Evolutionary conservation across 1,140 invertebrate species (phyloP).

Genomic region (Pogonognathellus flavescens): DNA sequence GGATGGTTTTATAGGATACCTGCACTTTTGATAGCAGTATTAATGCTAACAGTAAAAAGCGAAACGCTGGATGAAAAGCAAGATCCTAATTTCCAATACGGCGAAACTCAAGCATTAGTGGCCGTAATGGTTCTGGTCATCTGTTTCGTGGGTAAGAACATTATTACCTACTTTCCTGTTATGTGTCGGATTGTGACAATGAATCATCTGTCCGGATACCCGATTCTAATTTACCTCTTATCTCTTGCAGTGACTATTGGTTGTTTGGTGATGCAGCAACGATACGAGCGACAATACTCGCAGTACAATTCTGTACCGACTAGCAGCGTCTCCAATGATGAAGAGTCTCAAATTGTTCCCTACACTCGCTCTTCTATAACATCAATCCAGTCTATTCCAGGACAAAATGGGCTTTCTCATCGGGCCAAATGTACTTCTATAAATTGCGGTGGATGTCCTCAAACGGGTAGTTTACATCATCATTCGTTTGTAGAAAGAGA

Average conservation of each 20-base stretch:
- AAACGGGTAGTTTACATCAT: conserved; percentile 14
- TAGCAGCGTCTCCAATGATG: neutral
- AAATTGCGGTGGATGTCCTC: conserved; percentile 42
- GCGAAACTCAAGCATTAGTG: conserved; percentile 79
- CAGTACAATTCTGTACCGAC: conserved; percentile 69
- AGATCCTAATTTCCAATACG: conserved; percentile 87
- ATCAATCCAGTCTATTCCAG: neutral
- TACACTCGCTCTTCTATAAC: neutral
- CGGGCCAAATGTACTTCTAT: conserved; percentile 27
- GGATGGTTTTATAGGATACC: conserved; percentile 72
- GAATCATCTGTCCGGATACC: neutral
- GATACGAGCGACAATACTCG: conserved; percentile 75
- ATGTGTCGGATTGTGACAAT: conserved; percentile 22
- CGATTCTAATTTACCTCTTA: conserved; percentile 40
- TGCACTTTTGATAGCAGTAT: conserved; percentile 72
- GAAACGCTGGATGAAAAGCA: conserved; percentile 73
- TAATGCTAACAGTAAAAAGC: conserved; percentile 73
- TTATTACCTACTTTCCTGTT: conserved; percentile 58
- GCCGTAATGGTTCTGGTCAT: conserved; percentile 77
- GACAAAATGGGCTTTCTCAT: neutral
- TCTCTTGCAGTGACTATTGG: conserved; percentile 78
- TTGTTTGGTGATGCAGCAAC: conserved; percentile 82
- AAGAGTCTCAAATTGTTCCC: conserved; percentile 42
- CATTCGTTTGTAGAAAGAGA: conserved; percentile 2
- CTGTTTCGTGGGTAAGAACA: conserved; percentile 76